Evolutionary conservation across 2,797 vertebrate species (phyloP), one percentile per base, ranked within the genome.

Genomic region (Spondyliosoma cantharus): DNA sequence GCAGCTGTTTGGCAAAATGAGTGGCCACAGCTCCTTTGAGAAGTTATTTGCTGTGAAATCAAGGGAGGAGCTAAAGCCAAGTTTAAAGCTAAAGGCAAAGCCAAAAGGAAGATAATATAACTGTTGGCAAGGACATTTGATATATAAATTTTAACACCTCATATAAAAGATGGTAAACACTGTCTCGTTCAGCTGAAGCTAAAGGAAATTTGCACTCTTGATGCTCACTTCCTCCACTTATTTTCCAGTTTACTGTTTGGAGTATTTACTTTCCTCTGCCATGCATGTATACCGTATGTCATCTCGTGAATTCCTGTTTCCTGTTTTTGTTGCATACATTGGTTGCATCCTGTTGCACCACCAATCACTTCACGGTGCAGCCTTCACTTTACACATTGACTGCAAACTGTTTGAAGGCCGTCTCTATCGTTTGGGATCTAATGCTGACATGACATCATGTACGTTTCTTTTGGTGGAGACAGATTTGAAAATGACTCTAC

Each of bases 1-100:
- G 86, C 93, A 94, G 93, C 93, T 94, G 92, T 87, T 93, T 89
- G 91, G 92, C 89, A 72, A 79, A 84, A 66, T 19, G 17, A 59
- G 82, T 69, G 67, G 84, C 66, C 84, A 66, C 85, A 85, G 63
- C 49, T 50, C 80, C 67, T 88, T 79, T 11, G 68, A 90, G 75
- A 88, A 87, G 81, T 82, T 60, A 81, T 88, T 83, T 56, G 11
- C 90, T 85, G 87, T 88, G 83, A 91, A 92, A 91, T 88, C 65
- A 59, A 62, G 4, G 0, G 52, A 14, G 78, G 61, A 74, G 32
- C 50, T 22, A 59, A 2, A 69, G 89, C 89, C 91, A 91, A 89
- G 73, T 86, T 62, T 80, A 70, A 68, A 74, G 42, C 75, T 78
- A 60, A 25, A 79, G 46, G 64, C 69, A 70, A 74, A 68, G 74